A percentile compares a stretch with the other conserved stretches of the same genome.
phyloP scores from a whole-genome alignment of 2,113 vertebrate species.

The Pica pica region DNA sequence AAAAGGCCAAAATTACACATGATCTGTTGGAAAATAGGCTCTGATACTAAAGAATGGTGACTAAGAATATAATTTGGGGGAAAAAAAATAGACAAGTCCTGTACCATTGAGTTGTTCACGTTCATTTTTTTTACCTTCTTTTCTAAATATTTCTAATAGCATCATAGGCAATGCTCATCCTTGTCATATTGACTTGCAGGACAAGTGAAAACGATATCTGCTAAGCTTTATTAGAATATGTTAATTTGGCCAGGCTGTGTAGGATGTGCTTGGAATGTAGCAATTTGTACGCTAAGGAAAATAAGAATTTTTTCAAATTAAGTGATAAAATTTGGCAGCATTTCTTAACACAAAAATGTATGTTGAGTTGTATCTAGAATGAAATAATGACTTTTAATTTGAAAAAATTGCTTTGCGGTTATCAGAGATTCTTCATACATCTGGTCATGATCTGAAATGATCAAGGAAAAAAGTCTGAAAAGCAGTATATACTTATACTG shows the following conservation, averaged over 20 bases:
- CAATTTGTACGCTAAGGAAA: conserved; percentile 1
- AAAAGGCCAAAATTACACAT: background rate
- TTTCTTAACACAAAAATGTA: conserved; percentile 13
- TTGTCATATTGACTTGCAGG: background rate
- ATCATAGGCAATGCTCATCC: background rate
- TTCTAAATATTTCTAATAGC: background rate
- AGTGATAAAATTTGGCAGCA: conserved; percentile 40
- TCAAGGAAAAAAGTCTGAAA: background rate
- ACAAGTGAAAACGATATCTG: background rate
- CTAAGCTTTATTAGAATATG: background rate
- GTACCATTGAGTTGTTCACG: background rate
- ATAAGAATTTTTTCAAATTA: conserved; percentile 2
- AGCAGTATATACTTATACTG: background rate
- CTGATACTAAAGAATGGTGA: background rate
- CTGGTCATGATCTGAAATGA: background rate
- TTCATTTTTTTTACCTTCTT: background rate
- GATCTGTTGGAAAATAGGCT: background rate
- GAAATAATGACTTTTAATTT: background rate
- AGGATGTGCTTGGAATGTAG: conserved; percentile 40
- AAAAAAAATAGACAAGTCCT: background rate
- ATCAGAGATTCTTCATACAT: background rate
- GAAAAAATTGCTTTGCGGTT: background rate
- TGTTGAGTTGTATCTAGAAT: background rate
- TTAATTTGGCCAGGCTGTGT: conserved; percentile 37
- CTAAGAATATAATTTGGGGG: background rate